A percentile compares a stretch with the other conserved stretches of the same genome.
These are phyloP conservation scores for Aldrovandia affinis DNA, from an alignment of 2,797 vertebrate genomes.

Conservation along the genomic window DNA sequence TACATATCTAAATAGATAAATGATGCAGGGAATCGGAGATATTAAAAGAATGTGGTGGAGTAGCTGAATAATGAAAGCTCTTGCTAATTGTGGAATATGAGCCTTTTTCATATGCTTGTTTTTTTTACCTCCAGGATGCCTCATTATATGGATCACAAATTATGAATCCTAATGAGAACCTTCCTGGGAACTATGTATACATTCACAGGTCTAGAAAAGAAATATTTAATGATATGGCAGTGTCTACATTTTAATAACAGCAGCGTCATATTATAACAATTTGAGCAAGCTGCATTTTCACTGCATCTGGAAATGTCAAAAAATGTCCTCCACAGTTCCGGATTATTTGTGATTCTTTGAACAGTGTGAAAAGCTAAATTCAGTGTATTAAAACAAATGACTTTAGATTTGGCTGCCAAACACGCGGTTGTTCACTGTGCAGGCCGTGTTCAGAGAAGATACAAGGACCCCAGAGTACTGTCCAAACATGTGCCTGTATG, in stretches of 20 bases:
- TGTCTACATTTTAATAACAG: not conserved
- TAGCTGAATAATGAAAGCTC: conserved; percentile 70
- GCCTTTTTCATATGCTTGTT: conserved; percentile 34
- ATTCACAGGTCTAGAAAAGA: conserved; percentile 44
- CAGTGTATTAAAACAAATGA: not conserved
- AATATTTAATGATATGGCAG: not conserved
- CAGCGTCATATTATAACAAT: not conserved
- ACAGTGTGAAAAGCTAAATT: not conserved
- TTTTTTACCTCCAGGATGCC: conserved; percentile 52
- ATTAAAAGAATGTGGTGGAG: conserved; percentile 76
- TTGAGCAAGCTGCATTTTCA: not conserved
- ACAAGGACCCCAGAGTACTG: conserved; percentile 30
- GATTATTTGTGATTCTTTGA: not conserved
- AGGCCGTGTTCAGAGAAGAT: not conserved
- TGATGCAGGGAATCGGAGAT: conserved; percentile 67
- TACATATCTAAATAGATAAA: conserved; percentile 73
- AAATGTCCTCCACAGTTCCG: not conserved
- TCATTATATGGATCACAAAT: conserved; percentile 77
- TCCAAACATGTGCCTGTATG: conserved; percentile 25
- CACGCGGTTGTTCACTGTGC: not conserved
- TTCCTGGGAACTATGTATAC: conserved; percentile 68
- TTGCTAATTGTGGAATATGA: conserved; percentile 72
- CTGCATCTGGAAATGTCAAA: not conserved
- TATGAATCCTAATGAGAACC: conserved; percentile 62
- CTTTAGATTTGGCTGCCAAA: not conserved